phyloP scores from a whole-genome alignment of 2,113 vertebrate genomes.

The Serranochromis macrocephalus region DNA sequence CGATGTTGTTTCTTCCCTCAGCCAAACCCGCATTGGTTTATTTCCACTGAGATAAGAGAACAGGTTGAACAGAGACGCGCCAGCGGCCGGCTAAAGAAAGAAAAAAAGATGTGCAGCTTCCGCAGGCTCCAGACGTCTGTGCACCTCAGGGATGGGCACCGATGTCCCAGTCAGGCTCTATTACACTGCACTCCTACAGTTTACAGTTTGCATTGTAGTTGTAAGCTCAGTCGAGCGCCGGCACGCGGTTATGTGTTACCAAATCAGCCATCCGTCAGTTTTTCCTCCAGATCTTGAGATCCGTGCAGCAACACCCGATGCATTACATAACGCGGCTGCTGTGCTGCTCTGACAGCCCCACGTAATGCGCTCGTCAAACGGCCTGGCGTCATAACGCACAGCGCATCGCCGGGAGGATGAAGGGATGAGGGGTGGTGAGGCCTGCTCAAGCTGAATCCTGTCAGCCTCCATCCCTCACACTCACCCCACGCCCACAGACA shows the following conservation, averaged over 20 bases:
- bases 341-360: conserved; percentile 4
- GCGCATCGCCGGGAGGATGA: conserved; percentile 11
- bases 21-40: conserved; percentile 46
- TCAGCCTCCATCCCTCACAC: neutral
- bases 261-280: neutral
- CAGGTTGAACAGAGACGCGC: neutral
- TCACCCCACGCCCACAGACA: neutral
- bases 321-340: conserved; percentile 53
- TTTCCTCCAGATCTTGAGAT: neutral
- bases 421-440: neutral
- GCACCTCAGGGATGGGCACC: conserved; percentile 23
- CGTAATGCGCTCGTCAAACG: conserved; percentile 15
- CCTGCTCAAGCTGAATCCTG: neutral
- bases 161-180: neutral
- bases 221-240: neutral
- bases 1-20: neutral
- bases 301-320: conserved; percentile 22
- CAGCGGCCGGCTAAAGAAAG: neutral
- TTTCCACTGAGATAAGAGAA: neutral
- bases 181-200: neutral
- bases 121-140: conserved; percentile 26
- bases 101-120: neutral
- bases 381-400: conserved; percentile 45
- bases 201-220: neutral
- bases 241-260: neutral